phyloP scores from a whole-genome alignment of 2,797 vertebrate species.

The Pseudotriccus pelzelni region DNA sequence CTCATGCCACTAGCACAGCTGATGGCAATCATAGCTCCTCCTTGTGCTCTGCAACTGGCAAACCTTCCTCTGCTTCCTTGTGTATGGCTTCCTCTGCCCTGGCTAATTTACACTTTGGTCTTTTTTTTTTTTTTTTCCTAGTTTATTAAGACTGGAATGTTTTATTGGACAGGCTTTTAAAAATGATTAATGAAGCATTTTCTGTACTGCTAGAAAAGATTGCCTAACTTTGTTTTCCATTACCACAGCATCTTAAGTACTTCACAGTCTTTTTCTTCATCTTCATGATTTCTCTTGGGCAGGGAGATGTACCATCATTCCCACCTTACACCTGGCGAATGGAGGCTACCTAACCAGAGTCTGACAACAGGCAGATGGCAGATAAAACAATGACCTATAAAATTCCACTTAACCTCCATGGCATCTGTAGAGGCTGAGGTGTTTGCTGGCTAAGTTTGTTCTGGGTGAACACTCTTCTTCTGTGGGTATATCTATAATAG shows the following conservation, averaged over 20 bases:
- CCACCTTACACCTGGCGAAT: not conserved
- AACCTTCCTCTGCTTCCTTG: not conserved
- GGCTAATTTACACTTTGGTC: not conserved
- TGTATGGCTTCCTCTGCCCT: not conserved
- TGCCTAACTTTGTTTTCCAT: not conserved
- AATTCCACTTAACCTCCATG: not conserved
- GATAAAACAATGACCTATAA: not conserved
- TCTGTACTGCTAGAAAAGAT: not conserved
- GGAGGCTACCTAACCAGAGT: not conserved
- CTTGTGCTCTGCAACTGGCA: not conserved
- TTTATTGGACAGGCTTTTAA: not conserved
- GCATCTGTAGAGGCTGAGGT: not conserved
- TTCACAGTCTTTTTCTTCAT: not conserved
- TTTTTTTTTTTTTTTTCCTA: not conserved
- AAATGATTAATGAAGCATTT: not conserved
- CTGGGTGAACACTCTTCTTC: not conserved
- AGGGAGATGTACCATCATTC: not conserved
- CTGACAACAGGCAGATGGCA: not conserved
- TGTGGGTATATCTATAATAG: not conserved
- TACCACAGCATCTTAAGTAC: not conserved
- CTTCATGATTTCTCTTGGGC: not conserved
- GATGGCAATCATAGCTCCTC: not conserved
- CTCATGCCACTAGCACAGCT: rapidly evolving
- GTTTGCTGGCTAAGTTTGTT: not conserved
- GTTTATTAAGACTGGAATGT: not conserved